Evolutionary conservation across 2,888 invertebrate genomes (phyloP).

Genomic region (Cerastis leucographa): DNA sequence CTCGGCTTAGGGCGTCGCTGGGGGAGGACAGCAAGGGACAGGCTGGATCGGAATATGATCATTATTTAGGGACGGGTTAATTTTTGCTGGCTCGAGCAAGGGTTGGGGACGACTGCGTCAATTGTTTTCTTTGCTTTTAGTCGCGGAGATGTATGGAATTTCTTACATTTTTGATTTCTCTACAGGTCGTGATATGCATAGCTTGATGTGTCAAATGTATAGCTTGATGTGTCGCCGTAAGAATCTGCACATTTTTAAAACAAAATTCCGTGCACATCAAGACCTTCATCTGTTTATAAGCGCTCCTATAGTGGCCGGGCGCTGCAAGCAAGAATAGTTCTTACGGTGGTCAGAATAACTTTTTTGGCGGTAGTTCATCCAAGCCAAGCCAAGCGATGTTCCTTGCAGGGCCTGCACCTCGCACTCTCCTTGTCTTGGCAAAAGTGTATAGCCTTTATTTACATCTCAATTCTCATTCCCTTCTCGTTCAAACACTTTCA

Average conservation of each 20-base stretch:
- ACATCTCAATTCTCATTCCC: conserved; percentile 29
- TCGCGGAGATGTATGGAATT: background rate
- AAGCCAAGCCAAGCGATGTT: background rate
- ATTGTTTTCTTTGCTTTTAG: background rate
- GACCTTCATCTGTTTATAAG: too few relatives aligned
- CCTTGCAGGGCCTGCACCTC: background rate
- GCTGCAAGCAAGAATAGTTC: too few relatives aligned
- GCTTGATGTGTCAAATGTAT: too few relatives aligned
- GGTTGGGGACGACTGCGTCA: background rate
- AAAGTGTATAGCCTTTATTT: background rate
- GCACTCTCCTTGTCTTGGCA: background rate
- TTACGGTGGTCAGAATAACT: too few relatives aligned
- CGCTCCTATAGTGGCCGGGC: too few relatives aligned
- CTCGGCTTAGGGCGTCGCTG: background rate
- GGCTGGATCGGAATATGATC: background rate
- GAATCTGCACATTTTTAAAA: too few relatives aligned
- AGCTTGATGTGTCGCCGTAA: too few relatives aligned
- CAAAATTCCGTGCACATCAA: too few relatives aligned
- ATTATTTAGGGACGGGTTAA: background rate
- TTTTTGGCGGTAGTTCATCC: too few relatives aligned
- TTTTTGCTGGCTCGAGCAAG: background rate
- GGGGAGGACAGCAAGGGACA: background rate
- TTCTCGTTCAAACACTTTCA: conserved; percentile 27
- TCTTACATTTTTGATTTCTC: too few relatives aligned
- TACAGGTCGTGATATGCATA: too few relatives aligned